Percentiles rank a stretch among this genome's conserved stretches.
phyloP scores from a whole-genome alignment of 2,797 vertebrate species.

The Melanotaenia nigrans region DNA sequence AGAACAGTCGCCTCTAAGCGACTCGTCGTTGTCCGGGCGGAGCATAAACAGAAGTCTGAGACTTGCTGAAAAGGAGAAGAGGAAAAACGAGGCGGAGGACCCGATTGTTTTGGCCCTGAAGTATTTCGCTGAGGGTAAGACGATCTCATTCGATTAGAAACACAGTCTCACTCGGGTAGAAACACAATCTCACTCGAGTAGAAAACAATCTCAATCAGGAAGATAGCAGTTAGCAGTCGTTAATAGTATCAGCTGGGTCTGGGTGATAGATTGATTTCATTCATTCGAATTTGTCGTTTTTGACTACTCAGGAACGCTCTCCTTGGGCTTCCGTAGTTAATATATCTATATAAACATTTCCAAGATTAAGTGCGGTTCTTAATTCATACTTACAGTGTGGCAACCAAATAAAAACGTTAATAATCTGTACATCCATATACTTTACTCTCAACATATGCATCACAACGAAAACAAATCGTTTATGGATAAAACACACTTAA shows the following conservation, averaged over 20 bases:
- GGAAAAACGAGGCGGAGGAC: slow-evolving; percentile 71
- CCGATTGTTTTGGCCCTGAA: slow-evolving; percentile 73
- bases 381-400: no score
- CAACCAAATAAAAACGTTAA: no score
- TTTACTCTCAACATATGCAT: no score
- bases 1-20: slow-evolving; percentile 35
- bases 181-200: no score
- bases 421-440: no score
- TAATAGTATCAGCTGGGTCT: neutral
- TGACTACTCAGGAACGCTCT: no score
- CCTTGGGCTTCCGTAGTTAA: no score
- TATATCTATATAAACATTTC: no score
- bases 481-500: no score
- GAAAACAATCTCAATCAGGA: neutral
- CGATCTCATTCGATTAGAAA: neutral
- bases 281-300: neutral
- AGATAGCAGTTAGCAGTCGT: neutral
- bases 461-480: no score
- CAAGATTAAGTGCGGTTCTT: no score
- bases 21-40: slow-evolving; percentile 50
- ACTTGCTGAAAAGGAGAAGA: slow-evolving; percentile 71
- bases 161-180: neutral
- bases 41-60: slow-evolving; percentile 75
- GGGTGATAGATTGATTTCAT: neutral
- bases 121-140: slow-evolving; percentile 78